Evolutionary conservation across 2,797 vertebrate species (phyloP), one percentile per base, ranked within the genome.

Genomic region (Lepilemur septentrionalis): DNA sequence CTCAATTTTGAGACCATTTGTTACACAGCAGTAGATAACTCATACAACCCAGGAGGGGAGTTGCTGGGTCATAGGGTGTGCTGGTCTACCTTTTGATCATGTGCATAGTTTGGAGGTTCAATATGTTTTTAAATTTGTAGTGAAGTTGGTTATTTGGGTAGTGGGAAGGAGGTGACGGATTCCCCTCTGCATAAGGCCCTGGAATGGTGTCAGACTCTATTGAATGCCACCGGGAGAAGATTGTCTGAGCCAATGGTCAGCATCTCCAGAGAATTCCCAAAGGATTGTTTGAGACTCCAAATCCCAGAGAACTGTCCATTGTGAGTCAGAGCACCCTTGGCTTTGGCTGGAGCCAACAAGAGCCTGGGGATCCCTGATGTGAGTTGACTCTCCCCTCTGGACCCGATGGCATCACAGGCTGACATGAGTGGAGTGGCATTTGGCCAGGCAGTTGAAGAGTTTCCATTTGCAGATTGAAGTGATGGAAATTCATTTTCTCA

Each of bases 401-500:
- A 15, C 63, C 38, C 14, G n/a, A 35, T 92, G 48, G 38, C 6
- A 2, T 75, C 75, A 84, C 69, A 13, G n/a, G 89, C 11, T 23
- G 78, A 81, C 35, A 6, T 73, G 48, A 41, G 67, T 70, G 35
- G 38, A 43, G 28, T 59, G 75, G 73, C 86, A 80, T 87, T 78
- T 90, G 11, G 48, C 87, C 57, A 87, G 94, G 82, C 43, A 2
- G 43, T 48, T 22, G 8, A 85, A 32, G 38, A 96, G 81, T 96
- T 91, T 73, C 65, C 14, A 35, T 82, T 32, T 76, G 55, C 22
- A 92, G 11, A 63, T 12, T 1, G 25, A 35, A 2, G 61, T 7
- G 5, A 20, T 9, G 4, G 72, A 63, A 93, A 95, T 95, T 94
- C 1, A n/a, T 88, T 93, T 91, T 89, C 93, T 93, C 70, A 91